Conservation (phyloP, 2,888 invertebrate genomes). For the Acheta domesticus region DNA sequence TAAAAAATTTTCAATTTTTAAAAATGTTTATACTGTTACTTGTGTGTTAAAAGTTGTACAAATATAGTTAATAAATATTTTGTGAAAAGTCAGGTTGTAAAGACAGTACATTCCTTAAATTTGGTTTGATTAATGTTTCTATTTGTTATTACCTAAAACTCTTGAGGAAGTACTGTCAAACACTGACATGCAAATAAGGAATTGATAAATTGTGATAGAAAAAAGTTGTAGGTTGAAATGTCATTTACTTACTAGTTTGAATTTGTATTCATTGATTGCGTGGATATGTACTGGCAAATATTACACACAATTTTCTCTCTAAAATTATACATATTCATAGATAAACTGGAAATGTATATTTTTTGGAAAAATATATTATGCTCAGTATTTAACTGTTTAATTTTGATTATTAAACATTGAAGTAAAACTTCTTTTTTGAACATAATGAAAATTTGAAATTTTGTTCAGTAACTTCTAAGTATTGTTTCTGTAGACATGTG, state of each 20-base stretch:
- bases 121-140: not conserved
- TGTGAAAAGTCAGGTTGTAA: not conserved
- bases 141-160: not conserved
- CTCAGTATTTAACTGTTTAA: too few relatives aligned
- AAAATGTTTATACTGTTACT: not conserved
- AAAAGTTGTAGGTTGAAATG: not conserved
- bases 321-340: too few relatives aligned
- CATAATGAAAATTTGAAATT: too few relatives aligned
- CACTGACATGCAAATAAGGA: constrained; percentile 7
- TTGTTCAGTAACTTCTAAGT: too few relatives aligned
- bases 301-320: too few relatives aligned
- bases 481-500: not conserved
- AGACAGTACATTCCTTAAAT: not conserved
- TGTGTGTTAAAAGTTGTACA: not conserved
- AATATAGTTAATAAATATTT: not conserved
- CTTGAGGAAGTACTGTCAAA: not conserved
- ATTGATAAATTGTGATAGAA: constrained; percentile 18
- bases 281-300: not conserved
- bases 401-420: too few relatives aligned
- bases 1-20: not conserved
- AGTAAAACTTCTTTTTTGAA: too few relatives aligned
- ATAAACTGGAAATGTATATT: too few relatives aligned
- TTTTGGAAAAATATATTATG: too few relatives aligned
- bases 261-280: not conserved
- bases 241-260: not conserved